Evolutionary conservation across 2,888 invertebrate genomes (phyloP).

Genomic region (Sipha maydis): DNA sequence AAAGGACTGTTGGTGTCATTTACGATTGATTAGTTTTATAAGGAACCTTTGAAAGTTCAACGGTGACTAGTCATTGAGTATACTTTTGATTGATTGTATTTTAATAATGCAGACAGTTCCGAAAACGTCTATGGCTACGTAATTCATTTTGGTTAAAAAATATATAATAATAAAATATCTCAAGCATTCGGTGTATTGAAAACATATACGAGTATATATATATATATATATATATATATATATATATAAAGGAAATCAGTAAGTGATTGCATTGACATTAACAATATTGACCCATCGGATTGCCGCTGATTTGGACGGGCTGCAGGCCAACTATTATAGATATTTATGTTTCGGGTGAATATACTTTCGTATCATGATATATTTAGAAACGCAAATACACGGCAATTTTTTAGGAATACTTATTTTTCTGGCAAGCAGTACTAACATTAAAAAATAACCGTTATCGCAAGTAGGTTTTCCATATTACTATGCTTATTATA

Average conservation of each 20-base stretch:
- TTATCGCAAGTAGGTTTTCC: too few relatives aligned
- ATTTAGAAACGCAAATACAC: neutral
- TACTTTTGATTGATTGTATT: conserved; percentile 36
- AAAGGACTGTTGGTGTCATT: conserved; percentile 30
- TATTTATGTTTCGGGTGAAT: neutral
- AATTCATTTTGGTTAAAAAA: conserved; percentile 17
- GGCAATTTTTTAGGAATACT: neutral
- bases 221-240: too few relatives aligned
- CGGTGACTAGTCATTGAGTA: neutral
- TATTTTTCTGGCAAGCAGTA: neutral
- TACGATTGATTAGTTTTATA: conserved; percentile 28
- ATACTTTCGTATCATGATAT: neutral
- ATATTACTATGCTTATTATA: too few relatives aligned
- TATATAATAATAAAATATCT: conserved; percentile 3
- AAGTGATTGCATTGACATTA: conserved; percentile 5
- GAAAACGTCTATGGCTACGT: conserved; percentile 23
- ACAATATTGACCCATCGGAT: conserved; percentile 27
- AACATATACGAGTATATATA: too few relatives aligned
- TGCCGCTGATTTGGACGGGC: conserved; percentile 13
- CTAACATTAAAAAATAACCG: neutral
- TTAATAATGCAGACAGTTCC: conserved; percentile 32
- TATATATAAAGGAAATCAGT: too few relatives aligned
- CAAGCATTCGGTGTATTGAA: neutral
- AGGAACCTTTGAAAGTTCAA: conserved; percentile 30
- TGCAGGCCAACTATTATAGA: neutral